Conservation (phyloP, 2,797 vertebrate genomes). For the Tragopan temminckii region DNA sequence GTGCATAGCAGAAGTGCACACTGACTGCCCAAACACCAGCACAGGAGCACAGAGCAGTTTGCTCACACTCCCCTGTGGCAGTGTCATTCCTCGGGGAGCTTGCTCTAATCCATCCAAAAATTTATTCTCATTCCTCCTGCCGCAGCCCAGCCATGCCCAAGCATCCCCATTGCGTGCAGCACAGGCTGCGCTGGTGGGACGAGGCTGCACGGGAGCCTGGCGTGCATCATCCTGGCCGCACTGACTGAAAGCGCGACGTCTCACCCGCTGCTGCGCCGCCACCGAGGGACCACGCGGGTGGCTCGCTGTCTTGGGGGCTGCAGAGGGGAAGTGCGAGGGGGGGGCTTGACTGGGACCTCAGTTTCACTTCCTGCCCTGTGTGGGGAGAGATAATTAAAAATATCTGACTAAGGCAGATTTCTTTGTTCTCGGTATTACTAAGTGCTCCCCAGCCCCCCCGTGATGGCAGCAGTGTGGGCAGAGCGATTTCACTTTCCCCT, state of each 20-base stretch:
- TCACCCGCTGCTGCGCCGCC: fast-evolving
- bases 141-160: fast-evolving
- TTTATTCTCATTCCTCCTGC: neutral
- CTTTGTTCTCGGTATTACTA: conserved; percentile 82
- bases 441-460: conserved; percentile 7
- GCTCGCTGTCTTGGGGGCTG: neutral
- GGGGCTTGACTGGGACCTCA: conserved; percentile 61
- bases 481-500: conserved; percentile 77
- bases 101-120: neutral
- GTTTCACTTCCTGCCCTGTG: conserved; percentile 85
- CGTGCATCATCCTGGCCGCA: fast-evolving
- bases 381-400: conserved; percentile 81
- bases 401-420: conserved; percentile 83
- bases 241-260: neutral
- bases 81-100: neutral
- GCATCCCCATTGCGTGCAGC: fast-evolving
- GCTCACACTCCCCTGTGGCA: neutral
- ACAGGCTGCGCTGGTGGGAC: fast-evolving
- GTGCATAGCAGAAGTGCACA: conserved; percentile 12
- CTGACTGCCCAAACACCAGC: neutral
- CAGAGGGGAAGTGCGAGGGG: neutral
- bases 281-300: neutral
- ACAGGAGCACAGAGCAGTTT: neutral
- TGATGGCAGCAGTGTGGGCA: conserved; percentile 28
- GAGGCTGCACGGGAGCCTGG: neutral